These are phyloP conservation scores for Muscicapa comitata DNA, from an alignment of 2,797 vertebrate genomes.

Conservation along the genomic window DNA sequence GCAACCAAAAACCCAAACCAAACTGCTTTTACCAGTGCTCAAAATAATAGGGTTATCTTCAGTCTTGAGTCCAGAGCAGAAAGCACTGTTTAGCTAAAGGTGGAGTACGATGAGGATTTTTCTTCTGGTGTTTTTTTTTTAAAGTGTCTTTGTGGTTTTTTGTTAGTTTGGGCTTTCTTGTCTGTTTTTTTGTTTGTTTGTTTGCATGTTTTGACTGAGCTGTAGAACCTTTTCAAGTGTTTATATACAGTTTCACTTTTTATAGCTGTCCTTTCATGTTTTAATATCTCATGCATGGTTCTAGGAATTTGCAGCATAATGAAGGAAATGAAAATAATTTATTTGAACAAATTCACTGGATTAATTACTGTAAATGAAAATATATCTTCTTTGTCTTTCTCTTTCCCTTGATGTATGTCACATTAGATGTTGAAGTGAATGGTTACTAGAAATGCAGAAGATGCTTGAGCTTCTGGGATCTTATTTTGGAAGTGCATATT, in stretches of 20 bases:
- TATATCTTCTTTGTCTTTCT: neutral
- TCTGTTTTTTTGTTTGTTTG: neutral
- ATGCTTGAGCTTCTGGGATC: neutral
- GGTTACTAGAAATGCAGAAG: neutral
- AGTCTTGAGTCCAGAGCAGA: neutral
- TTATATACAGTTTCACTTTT: neutral
- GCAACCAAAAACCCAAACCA: neutral
- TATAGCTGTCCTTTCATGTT: neutral
- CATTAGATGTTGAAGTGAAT: neutral
- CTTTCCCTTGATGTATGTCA: neutral
- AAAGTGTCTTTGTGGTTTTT: rapidly evolving
- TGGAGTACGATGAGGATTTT: neutral
- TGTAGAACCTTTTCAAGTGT: neutral
- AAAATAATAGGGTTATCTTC: neutral
- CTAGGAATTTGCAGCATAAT: neutral
- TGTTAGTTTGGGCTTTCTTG: neutral
- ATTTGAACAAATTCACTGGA: neutral
- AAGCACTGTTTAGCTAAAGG: neutral
- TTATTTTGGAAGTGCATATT: neutral
- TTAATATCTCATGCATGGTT: neutral
- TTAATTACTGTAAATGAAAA: neutral
- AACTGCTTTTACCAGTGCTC: neutral
- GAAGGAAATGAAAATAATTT: constrained; percentile 14
- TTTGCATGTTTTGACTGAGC: neutral
- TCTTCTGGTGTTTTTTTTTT: neutral